Evolutionary conservation across 1,140 invertebrate species (phyloP), one percentile per base, ranked within the genome.

Genomic region (Bombus waltoni): DNA sequence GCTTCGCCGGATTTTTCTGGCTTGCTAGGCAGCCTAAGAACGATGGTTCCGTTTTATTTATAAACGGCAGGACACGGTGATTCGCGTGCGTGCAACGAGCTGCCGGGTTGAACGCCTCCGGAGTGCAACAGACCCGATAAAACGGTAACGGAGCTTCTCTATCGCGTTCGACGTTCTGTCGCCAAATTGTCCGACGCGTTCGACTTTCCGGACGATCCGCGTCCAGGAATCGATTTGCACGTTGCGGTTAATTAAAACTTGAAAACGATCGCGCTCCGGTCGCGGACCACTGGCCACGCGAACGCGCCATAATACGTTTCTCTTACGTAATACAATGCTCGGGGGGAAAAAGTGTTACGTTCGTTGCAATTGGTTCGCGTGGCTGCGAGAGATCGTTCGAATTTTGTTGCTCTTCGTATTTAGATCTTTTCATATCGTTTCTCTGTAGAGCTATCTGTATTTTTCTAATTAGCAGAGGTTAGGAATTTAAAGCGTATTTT

Each of bases 81-180:
- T 77, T 77, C 75, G 75, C 75, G 75, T 77, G 75, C 57, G 75
- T 40, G 57, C 35, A 77, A 77, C 57, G 38, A 77, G 75, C 75
- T 77, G 75, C 75, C 75, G 75, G 75, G 75, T 77, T 77, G 75
- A 77, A 77, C 75, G 75, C 75, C 75, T 77, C 15, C 57, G 15
- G 75, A 77, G 75, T 77, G 75, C 75, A 77, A 40, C 75, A 77
- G 75, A 77, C 75, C 57, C 38, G 57, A 77, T 59, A 77, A 59
- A 77, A 62, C 38, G 53, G 75, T 77, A 77, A 77, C 75, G 38
- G 38, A 42, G 8, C 38, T 28, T 0, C 13, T 32, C 62, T 65
- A n/a, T 65, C 62, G 28, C 22, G 44, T 35, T 76, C 22, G 74
- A 57, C 25, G 38, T 22, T n/a, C 35, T 62, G 57, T 77, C 75